Evolutionary conservation across 2,888 invertebrate species (phyloP).

Genomic region (Thereva unica): DNA sequence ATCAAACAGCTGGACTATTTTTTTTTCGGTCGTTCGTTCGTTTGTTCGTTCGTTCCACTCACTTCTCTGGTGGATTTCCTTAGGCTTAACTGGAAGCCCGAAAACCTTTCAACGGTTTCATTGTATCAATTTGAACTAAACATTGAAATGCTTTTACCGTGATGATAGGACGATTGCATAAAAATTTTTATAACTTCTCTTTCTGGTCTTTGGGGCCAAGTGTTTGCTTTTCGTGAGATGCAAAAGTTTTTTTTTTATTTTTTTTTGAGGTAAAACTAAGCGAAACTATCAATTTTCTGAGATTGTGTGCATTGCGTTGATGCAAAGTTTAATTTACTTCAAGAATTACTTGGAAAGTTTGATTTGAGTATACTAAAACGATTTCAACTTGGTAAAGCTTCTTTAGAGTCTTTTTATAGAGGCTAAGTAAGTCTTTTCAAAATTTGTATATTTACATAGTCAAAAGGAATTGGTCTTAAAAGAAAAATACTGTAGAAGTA

Average conservation of each 20-base stretch:
- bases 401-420: too few relatives aligned
- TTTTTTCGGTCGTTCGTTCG: neutral
- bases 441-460: too few relatives aligned
- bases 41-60: too few relatives aligned
- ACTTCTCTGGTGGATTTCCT: constrained; percentile 18
- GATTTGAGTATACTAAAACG: too few relatives aligned
- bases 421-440: too few relatives aligned
- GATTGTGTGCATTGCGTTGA: too few relatives aligned
- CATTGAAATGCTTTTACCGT: constrained; percentile 31
- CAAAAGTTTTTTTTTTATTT: constrained; percentile 25
- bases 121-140: constrained; percentile 31
- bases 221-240: constrained; percentile 21
- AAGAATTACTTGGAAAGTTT: too few relatives aligned
- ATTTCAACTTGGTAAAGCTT: too few relatives aligned
- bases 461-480: too few relatives aligned
- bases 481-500: too few relatives aligned
- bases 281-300: neutral
- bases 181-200: constrained; percentile 27
- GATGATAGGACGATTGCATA: constrained; percentile 16
- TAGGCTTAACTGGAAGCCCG: constrained; percentile 30
- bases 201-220: constrained; percentile 2
- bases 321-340: too few relatives aligned
- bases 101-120: constrained; percentile 29
- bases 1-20: constrained; percentile 18
- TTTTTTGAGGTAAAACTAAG: constrained; percentile 18